These are phyloP conservation scores for Hololepta plana DNA, from an alignment of 2,888 invertebrate genomes.

Conservation along the genomic window DNA sequence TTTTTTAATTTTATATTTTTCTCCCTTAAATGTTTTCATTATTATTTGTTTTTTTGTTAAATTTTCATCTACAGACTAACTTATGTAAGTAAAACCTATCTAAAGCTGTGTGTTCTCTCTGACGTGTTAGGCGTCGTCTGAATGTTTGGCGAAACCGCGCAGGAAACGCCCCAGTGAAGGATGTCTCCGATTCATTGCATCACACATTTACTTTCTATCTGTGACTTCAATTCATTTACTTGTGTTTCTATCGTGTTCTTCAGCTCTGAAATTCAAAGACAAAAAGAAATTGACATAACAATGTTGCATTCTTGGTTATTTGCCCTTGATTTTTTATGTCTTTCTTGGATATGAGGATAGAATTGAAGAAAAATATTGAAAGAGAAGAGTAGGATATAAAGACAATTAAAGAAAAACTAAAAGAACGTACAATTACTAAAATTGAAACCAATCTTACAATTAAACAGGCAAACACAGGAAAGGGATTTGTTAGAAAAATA, in stretches of 20 bases:
- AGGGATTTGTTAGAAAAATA: no score
- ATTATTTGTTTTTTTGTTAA: slow-evolving; percentile 3
- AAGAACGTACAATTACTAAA: no score
- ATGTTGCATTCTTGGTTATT: no score
- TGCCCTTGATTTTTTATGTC: no score
- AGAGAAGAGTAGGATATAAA: no score
- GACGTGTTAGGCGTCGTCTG: slow-evolving; percentile 10
- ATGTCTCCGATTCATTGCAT: slow-evolving; percentile 61
- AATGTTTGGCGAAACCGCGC: slow-evolving; percentile 18
- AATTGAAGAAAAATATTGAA: no score
- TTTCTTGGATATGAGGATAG: no score
- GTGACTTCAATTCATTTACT: slow-evolving; percentile 90
- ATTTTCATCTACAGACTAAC: no score
- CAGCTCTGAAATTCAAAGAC: slow-evolving; percentile 59
- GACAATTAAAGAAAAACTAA: no score
- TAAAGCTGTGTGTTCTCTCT: slow-evolving; percentile 10
- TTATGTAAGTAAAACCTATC: no score
- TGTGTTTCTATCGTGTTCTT: slow-evolving; percentile 95
- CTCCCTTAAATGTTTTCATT: background rate
- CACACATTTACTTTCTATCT: slow-evolving; percentile 92
- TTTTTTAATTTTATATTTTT: slow-evolving; percentile 4
- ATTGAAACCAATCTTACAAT: no score
- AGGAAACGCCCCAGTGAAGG: slow-evolving; percentile 23
- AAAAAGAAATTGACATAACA: slow-evolving; percentile 3
- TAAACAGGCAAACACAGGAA: no score